These are phyloP conservation scores for Microchirus variegatus DNA, from an alignment of 2,797 vertebrate species.

Conservation along the genomic window DNA sequence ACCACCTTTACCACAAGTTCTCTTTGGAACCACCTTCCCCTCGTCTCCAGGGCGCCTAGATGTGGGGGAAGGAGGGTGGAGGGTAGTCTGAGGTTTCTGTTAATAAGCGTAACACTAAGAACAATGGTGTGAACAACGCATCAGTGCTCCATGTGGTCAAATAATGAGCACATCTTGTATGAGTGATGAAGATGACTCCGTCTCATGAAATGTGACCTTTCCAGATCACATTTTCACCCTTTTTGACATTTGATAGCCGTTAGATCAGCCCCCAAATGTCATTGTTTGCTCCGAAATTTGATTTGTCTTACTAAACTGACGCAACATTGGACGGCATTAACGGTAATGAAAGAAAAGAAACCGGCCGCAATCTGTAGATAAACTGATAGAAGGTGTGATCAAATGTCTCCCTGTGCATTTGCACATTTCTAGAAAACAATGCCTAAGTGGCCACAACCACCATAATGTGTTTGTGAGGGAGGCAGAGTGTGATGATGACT, in stretches of 20 bases:
- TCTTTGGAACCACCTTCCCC: slow-evolving; percentile 31
- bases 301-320: no score
- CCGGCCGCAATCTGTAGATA: background rate
- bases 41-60: background rate
- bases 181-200: background rate
- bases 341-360: no score
- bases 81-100: slow-evolving; percentile 22
- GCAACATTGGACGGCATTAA: no score
- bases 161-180: background rate
- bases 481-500: slow-evolving; percentile 62
- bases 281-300: no score
- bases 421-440: slow-evolving; percentile 67
- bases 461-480: slow-evolving; percentile 48
- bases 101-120: slow-evolving; percentile 11
- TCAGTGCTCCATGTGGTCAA: background rate
- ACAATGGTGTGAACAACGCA: slow-evolving; percentile 11
- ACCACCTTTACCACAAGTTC: slow-evolving; percentile 67
- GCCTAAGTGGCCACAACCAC: slow-evolving; percentile 52
- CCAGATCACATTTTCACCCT: background rate
- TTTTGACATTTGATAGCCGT: no score
- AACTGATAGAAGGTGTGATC: slow-evolving; percentile 15
- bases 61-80: background rate
- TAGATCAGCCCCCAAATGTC: no score
- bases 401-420: slow-evolving; percentile 14
- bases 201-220: background rate